Base-by-base conservation (phyloP, 2,797 vertebrate genomes). In the Dipus sagitta region DNA sequence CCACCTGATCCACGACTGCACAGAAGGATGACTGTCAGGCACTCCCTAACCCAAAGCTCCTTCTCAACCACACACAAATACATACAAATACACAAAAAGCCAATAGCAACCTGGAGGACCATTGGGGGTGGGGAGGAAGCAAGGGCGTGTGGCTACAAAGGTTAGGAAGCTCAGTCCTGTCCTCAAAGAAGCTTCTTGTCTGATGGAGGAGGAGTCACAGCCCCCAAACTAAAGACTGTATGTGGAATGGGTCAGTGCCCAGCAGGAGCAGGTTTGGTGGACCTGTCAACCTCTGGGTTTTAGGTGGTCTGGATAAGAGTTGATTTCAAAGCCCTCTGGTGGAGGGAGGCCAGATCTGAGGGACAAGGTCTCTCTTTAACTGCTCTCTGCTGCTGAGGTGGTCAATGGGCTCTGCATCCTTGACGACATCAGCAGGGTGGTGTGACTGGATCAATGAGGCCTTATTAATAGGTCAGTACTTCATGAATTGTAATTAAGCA, bases 401-500 rank as follows among this genome's bases (percentile, higher is more conserved):
- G 92, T 47, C 14, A 0, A 47, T 30, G n/a, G 92, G 52, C 60
- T 71, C 47, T 65, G 42, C 62, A 34, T 91, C 64, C 8, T 34
- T 52, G 62, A 91, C 75, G 90, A 79, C 94, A n/a, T 90, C 0
- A 58, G 0, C 18, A 8, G 21, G 76, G 70, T 94, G 91, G 76
- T 0, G 21, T 71, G 93, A 85, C 87, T 42, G 89, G 91, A 92
- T 88, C 96, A 87, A 96, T 97, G 77, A 47, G 88, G 90, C 84
- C 95, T 86, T 81, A 92, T 92, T 96, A 95, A 94, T 83, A 87
- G 89, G 67, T 30, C 0, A 93, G 82, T 38, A 15, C 79, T 81
- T 71, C 32, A 72, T 13, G 91, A 91, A 94, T 84, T 65, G 82
- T 97, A 93, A 95, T 97, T 93, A 92, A 95, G 94, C 79, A 92